Evolutionary conservation across 1,140 invertebrate genomes (phyloP), one percentile per base, ranked within the genome.

Genomic region (Drosophila jambulina): DNA sequence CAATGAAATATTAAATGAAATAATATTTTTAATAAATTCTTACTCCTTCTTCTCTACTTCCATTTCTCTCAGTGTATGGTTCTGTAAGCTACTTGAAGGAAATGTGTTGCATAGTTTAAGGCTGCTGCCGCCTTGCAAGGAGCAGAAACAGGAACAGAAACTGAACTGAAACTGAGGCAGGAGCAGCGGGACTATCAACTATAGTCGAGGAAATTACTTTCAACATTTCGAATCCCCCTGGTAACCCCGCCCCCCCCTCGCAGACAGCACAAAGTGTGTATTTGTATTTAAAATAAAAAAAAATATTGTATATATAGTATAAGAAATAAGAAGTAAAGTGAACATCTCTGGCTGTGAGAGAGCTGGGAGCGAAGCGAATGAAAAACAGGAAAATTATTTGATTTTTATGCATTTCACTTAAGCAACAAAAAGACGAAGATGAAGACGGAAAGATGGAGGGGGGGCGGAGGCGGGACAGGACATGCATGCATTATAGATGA

Each of bases 321-420:
- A 34, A 34, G 12, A 34, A 13, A 34, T 34, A 34, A 13, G 12
- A 34, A 34, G 32, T 13, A 53, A 56, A 53, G 68, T 19, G 38
- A 70, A 48, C 57, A 78, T 34, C 32, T 34, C 8, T 34, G 32
- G 32, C 32, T 34, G 32, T 13, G 56, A 12, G 17, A 10, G 21
- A 32, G 36, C 36, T 6, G 19, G 23, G 17, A 46, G 27, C 3
- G 36, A 49, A 53, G 68, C 63, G 80, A 83, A 82, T 77, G 71
- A 83, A 77, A 87, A 80, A 80, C 84, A 88, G 84, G 84, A 88
- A 88, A 88, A 88, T 88, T 88, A 88, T 88, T 88, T 88, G 80
- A 88, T 88, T 88, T 88, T 88, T 84, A 88, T 81, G 84, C 85
- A 84, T 88, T 88, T 84, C 78, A 85, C 78, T 88, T 87, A 88